A percentile compares a stretch with the other conserved stretches of the same genome.
phyloP scores from a whole-genome alignment of 2,113 vertebrate species.

The Oxyura jamaicensis region DNA sequence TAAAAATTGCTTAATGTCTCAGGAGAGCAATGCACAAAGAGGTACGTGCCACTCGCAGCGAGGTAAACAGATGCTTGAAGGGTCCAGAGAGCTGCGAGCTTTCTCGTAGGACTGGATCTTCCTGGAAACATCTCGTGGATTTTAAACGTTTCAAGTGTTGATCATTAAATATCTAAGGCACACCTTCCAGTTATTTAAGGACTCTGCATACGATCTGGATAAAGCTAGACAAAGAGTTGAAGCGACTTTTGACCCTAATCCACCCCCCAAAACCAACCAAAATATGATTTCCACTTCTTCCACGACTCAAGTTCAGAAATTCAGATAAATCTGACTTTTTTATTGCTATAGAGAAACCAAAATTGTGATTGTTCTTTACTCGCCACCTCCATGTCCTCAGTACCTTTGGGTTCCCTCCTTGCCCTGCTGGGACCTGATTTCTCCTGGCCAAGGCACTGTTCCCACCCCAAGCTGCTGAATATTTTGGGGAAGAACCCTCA shows the following conservation, averaged over 20 bases:
- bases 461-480: background rate
- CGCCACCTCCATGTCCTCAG: background rate
- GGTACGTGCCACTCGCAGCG: accelerated
- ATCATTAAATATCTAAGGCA: background rate
- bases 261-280: accelerated
- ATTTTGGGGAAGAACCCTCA: background rate
- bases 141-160: background rate
- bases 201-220: accelerated
- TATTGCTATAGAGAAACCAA: background rate
- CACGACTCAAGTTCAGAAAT: background rate
- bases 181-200: background rate
- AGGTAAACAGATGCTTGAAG: background rate
- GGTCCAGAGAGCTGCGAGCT: too few species aligned
- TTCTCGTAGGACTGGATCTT: accelerated
- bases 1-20: accelerated
- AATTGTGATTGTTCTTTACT: background rate
- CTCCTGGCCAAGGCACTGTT: background rate
- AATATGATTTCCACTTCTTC: background rate
- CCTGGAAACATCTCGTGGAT: background rate
- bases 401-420: background rate
- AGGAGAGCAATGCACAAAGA: background rate
- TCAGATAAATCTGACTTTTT: background rate
- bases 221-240: background rate
- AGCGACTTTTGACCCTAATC: background rate
- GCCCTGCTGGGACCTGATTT: accelerated